Evolutionary conservation across 2,888 invertebrate species (phyloP).

Genomic region (Lacanobia wlatinum): DNA sequence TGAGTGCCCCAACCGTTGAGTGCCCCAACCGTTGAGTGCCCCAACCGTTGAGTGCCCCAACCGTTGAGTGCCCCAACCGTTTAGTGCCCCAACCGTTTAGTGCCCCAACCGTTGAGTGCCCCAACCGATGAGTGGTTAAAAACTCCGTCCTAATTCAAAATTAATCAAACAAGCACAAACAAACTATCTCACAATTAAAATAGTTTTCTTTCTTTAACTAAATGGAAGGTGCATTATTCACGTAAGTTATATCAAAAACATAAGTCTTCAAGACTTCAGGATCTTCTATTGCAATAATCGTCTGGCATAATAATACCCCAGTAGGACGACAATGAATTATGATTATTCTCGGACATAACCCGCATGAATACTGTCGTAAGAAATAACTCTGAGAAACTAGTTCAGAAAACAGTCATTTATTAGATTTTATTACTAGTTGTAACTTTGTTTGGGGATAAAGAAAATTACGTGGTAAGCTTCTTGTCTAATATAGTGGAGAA

Average conservation of each 20-base stretch:
- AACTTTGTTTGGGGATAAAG: slow-evolving; percentile 24
- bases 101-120: too few species aligned
- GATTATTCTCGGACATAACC: slow-evolving; percentile 33
- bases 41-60: too few species aligned
- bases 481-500: not conserved
- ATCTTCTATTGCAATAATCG: slow-evolving; percentile 19
- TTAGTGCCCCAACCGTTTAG: too few species aligned
- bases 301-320: not conserved
- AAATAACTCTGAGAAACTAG: slow-evolving; percentile 5
- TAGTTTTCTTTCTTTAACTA: too few species aligned
- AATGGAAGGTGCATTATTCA: too few species aligned
- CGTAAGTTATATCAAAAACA: not conserved
- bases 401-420: slow-evolving; percentile 25
- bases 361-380: slow-evolving; percentile 3
- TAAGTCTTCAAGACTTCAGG: not conserved
- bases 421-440: slow-evolving; percentile 34
- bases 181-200: too few species aligned
- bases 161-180: too few species aligned
- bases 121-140: too few species aligned
- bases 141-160: too few species aligned
- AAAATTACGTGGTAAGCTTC: not conserved
- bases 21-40: too few species aligned
- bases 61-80: too few species aligned
- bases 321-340: slow-evolving; percentile 22
- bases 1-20: too few species aligned